Conservation (phyloP, 2,113 vertebrate species). For the Tretioscincus oriximinensis region DNA sequence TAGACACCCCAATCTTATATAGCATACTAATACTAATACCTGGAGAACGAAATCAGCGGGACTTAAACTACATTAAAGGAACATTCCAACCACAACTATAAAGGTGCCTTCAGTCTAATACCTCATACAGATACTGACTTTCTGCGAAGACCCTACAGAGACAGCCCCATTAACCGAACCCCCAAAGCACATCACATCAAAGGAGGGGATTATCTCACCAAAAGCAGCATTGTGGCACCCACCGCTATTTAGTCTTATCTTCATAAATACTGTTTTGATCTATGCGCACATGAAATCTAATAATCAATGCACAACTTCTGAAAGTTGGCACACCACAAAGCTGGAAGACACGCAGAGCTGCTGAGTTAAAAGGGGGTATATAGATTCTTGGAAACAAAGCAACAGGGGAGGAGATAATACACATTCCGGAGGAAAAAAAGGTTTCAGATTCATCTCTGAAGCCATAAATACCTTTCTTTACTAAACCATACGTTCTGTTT, state of each 20-base stretch:
- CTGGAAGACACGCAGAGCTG: slow-evolving; percentile 29
- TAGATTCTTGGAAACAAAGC: slow-evolving; percentile 42
- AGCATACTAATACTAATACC: not conserved
- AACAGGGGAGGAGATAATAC: slow-evolving; percentile 24
- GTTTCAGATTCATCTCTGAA: slow-evolving; percentile 35
- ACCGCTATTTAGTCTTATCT: slow-evolving; percentile 29
- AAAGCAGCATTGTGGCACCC: slow-evolving; percentile 35
- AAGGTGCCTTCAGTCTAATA: not conserved
- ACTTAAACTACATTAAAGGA: not conserved
- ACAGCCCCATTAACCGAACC: not conserved
- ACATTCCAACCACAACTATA: not conserved
- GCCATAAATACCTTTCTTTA: slow-evolving; percentile 26
- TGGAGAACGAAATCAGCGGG: not conserved
- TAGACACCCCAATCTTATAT: not conserved
- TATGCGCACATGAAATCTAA: slow-evolving; percentile 40
- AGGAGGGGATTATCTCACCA: not conserved
- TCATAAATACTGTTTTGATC: slow-evolving; percentile 52
- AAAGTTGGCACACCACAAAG: slow-evolving; percentile 25
- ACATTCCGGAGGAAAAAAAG: not conserved
- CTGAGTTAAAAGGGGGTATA: slow-evolving; percentile 38
- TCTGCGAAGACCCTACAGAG: not conserved
- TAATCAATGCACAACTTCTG: slow-evolving; percentile 48
- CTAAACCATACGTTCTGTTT: slow-evolving; percentile 13
- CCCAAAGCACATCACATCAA: not conserved
- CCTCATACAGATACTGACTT: not conserved